Evolutionary conservation across 2,797 vertebrate genomes (phyloP), one percentile per base, ranked within the genome.

Genomic region (Spinus olivaceus): DNA sequence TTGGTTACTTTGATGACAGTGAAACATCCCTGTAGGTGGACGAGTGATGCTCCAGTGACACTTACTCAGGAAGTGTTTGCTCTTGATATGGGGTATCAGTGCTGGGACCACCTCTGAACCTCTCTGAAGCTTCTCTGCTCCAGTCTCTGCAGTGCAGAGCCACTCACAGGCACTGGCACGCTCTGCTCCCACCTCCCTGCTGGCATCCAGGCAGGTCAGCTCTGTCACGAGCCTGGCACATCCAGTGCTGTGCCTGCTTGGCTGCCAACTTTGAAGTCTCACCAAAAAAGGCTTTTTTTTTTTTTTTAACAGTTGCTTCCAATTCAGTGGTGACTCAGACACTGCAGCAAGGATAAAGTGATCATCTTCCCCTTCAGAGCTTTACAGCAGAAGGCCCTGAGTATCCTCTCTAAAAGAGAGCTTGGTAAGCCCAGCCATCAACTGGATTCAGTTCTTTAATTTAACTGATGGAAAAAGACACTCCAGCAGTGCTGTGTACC

Each of bases 321-420:
- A 96, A 69, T 61, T 96, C 86, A 65, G 78, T 87, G 86, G 81
- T 97, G 97, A 97, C 83, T 95, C 95, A 95, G 90, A 64, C 49
- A 94, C 87, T 96, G 94, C 93, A 96, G 96, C 92, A 96, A 95
- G 81, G 76, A 74, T 95, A 82, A 89, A 96, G 83, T 8, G 54
- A 96, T 96, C 86, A 72, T 92, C 78, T 80, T 91, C 59, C 79
- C 81, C 39, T 70, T 87, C 81, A 70, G 41, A 95, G 44, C 73
- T 95, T 79, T 81, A 70, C 4, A 17, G 80, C 72, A 90, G 59
- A 86, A 90, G 72, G 64, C 51, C 66, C 76, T 88, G 61, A 57
- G 24, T 93, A 35, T 88, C 49, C 76, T 90, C 44, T 37, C 24
- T 79, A 27, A 89, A 91, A 57, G 49, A 69, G 70, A 72, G 50